These are phyloP conservation scores for Eidolon dupreanum DNA, from an alignment of 2,797 vertebrate species.

Conservation along the genomic window DNA sequence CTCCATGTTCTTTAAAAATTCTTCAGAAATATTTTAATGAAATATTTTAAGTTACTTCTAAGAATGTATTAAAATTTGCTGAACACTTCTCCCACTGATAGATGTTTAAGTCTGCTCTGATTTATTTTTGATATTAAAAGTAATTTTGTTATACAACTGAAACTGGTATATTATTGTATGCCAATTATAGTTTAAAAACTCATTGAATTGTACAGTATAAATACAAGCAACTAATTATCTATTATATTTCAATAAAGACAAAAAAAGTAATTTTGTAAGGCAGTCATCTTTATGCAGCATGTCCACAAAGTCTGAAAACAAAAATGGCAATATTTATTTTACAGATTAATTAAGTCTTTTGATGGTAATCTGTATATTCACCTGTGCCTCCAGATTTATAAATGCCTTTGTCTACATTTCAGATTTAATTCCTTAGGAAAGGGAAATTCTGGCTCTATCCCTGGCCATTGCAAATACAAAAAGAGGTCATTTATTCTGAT, in stretches of 20 bases:
- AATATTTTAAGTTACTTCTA: slow-evolving; percentile 44
- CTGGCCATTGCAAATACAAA: neutral
- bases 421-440: slow-evolving; percentile 56
- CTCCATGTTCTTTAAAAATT: neutral
- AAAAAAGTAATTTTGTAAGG: slow-evolving; percentile 25
- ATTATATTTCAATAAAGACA: no score
- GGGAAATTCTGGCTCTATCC: neutral
- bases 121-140: slow-evolving; percentile 36
- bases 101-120: neutral
- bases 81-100: neutral
- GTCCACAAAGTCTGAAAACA: slow-evolving; percentile 10
- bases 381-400: neutral
- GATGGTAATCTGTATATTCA: neutral
- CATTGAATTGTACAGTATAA: no score
- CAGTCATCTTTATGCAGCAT: neutral
- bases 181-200: no score
- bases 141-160: neutral
- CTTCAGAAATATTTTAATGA: slow-evolving; percentile 53
- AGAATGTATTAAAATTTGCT: neutral
- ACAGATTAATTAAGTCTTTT: neutral
- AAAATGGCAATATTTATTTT: neutral
- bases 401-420: slow-evolving; percentile 48
- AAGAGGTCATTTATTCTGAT: slow-evolving; percentile 26
- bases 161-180: no score
- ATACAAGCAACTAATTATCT: no score